Evolutionary conservation across 2,888 invertebrate species (phyloP), one percentile per base, ranked within the genome.

Genomic region (Sycophila texana): DNA sequence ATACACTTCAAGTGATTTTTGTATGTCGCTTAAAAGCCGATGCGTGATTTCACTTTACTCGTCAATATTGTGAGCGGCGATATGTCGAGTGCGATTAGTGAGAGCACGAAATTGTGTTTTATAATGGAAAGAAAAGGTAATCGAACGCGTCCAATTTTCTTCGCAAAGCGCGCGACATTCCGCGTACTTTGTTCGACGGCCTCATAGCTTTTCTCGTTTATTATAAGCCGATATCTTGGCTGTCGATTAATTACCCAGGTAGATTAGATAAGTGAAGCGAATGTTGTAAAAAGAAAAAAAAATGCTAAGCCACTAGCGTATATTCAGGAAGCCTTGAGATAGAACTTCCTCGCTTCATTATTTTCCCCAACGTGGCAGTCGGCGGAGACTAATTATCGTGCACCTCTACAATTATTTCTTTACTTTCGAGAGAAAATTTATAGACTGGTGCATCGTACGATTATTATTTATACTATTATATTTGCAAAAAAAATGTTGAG

Each of bases 231-330:
- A 74, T 74, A 66, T 74, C 66, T 55, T 49, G 57, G 22, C 1
- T 49, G 26, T 60, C 68, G 70, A 76, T 76, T 76, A 76, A 76
- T 76, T 70, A 63, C 60, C 22, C 26, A 20, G 10, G 26, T 3
- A 61, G 76, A 76, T 76, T 70, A 76, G 76, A 76, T 76, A 76
- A 76, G 55, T 60, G 68, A 58, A 58, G 75, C 68, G 67, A 75
- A 70, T 70, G 22, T 58, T 7, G 49, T 66, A 74, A 57, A 74
- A 26, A 26, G 26, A 26, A 26, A 26, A 26, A 63, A 57, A 58
- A 57, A 66, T 47, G 51, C 26, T 18, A 22, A 61, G 51, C 51
- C 18, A 60, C 2, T 47, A n/a, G 22, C 47, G 18, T 70, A 49
- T 18, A 18, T 53, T 14, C 53, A 53, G 53, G n/a, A n/a, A 53